Conservation (phyloP, 2,113 vertebrate species). For the Xenus cinereus region DNA sequence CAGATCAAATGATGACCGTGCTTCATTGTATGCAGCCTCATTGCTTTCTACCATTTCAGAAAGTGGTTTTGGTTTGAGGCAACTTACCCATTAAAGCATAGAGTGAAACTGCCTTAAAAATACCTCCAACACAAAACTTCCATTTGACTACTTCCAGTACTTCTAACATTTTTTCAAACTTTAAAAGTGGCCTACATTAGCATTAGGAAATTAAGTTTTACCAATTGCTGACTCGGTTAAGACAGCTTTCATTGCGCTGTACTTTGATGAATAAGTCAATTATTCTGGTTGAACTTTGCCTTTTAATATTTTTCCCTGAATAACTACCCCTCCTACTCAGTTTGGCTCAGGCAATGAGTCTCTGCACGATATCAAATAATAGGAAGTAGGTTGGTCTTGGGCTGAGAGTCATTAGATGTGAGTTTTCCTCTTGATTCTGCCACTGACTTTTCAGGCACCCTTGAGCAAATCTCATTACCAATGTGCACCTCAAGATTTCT, state of each 20-base stretch:
- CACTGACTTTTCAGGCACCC: conserved; percentile 13
- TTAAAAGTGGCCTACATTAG: neutral
- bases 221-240: neutral
- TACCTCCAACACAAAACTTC: neutral
- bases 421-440: neutral
- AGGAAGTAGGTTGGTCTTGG: neutral
- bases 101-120: neutral
- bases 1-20: neutral
- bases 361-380: neutral
- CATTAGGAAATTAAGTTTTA: neutral
- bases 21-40: neutral
- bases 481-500: neutral
- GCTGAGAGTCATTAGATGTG: neutral
- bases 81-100: neutral
- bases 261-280: neutral
- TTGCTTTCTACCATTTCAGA: neutral
- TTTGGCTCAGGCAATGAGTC: neutral
- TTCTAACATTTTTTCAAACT: neutral
- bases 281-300: neutral
- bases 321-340: neutral
- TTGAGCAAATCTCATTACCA: neutral
- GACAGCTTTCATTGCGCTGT: neutral
- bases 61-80: neutral
- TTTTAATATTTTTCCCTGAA: neutral
- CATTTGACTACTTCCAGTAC: neutral